phyloP scores from a whole-genome alignment of 2,113 vertebrate genomes.

The Halcyon senegalensis region DNA sequence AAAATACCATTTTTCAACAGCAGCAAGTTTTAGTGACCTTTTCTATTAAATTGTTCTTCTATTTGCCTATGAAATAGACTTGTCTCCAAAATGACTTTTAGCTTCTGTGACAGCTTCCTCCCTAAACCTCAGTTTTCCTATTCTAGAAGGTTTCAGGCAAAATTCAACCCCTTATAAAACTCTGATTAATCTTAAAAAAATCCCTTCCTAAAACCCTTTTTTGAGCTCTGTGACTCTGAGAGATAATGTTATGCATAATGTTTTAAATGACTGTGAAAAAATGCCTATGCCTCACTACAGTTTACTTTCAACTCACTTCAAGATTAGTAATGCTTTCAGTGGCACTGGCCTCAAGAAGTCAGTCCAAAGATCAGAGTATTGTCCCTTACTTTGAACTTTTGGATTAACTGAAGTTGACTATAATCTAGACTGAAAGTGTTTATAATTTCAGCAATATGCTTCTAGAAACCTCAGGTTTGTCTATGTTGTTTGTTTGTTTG shows the following conservation, averaged over 20 bases:
- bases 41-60: background rate
- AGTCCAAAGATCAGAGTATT: background rate
- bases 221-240: background rate
- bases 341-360: background rate
- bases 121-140: background rate
- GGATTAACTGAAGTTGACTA: background rate
- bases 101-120: background rate
- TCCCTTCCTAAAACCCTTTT: background rate
- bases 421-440: background rate
- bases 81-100: background rate
- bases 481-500: background rate
- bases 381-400: background rate
- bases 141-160: background rate
- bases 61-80: background rate
- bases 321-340: background rate
- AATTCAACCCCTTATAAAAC: background rate
- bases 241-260: background rate
- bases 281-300: background rate
- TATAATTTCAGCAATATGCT: background rate
- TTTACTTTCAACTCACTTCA: background rate
- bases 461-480: background rate
- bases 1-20: background rate
- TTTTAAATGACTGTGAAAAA: background rate
- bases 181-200: background rate
- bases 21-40: background rate